These are phyloP conservation scores for Archivesica marissinica DNA, from an alignment of 1,140 invertebrate genomes.

Conservation along the genomic window DNA sequence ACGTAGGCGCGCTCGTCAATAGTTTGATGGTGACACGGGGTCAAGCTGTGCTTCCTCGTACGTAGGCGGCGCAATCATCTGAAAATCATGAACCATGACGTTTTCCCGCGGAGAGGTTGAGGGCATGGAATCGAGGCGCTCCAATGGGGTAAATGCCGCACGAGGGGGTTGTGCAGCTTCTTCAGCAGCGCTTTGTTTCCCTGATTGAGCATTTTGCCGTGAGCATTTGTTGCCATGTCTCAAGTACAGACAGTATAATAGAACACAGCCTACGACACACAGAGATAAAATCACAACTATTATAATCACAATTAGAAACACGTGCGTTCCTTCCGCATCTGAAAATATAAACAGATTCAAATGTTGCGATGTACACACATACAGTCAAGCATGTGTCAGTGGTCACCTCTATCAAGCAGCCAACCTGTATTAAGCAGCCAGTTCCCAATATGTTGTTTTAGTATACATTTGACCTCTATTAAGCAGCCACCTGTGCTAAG, in stretches of 20 bases:
- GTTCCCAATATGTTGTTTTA: too few relatives aligned
- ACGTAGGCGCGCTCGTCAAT: too few relatives aligned
- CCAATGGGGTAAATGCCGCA: neutral
- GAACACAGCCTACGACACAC: neutral
- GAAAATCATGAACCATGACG: slow-evolving; percentile 24
- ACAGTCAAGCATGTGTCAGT: too few relatives aligned
- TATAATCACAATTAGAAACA: slow-evolving; percentile 3
- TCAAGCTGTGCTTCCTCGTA: slow-evolving; percentile 52
- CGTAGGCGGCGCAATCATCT: slow-evolving; percentile 46
- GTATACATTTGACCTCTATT: too few relatives aligned
- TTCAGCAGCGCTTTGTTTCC: neutral
- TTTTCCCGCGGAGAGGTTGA: neutral
- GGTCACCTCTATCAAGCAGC: too few relatives aligned
- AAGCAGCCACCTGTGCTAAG: too few relatives aligned
- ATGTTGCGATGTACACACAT: too few relatives aligned
- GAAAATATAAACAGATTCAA: slow-evolving; percentile 41
- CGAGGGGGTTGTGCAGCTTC: neutral
- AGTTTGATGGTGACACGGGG: slow-evolving; percentile 14
- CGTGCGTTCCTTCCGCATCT: neutral
- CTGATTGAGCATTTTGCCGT: neutral
- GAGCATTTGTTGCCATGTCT: neutral
- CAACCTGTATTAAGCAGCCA: too few relatives aligned
- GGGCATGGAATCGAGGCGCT: neutral
- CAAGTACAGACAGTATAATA: neutral
- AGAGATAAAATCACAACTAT: neutral